phyloP scores from a whole-genome alignment of 2,113 vertebrate species.

The Cynoglossus semilaevis region DNA sequence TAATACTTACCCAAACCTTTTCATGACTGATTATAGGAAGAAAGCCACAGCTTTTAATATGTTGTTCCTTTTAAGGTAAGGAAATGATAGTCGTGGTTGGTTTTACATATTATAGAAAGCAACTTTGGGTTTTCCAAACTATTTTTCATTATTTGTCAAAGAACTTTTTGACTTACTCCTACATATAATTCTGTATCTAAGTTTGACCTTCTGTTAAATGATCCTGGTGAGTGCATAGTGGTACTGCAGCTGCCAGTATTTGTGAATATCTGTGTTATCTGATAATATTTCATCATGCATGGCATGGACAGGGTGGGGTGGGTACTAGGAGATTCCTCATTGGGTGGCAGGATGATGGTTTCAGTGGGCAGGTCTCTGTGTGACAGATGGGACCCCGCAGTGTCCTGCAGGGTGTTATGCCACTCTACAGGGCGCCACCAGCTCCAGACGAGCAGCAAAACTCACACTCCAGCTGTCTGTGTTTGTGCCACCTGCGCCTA shows the following conservation, averaged over 20 bases:
- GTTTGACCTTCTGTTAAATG: not conserved
- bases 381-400: constrained; percentile 70
- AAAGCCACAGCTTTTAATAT: too few species aligned
- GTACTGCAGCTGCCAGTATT: constrained; percentile 6
- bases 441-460: constrained; percentile 69
- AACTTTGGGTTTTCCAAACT: too few species aligned
- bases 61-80: too few species aligned
- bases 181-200: too few species aligned
- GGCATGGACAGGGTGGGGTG: constrained; percentile 39
- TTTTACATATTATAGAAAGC: too few species aligned
- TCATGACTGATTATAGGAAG: too few species aligned
- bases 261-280: constrained; percentile 9
- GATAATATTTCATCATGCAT: constrained; percentile 39
- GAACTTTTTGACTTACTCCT: too few species aligned
- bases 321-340: constrained; percentile 28
- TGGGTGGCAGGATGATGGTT: constrained; percentile 25
- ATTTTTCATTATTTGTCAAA: too few species aligned
- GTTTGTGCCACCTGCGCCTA: constrained; percentile 69
- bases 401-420: constrained; percentile 63
- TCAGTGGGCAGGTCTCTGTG: constrained; percentile 50
- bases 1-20: too few species aligned
- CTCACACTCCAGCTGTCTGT: constrained; percentile 72
- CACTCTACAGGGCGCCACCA: constrained; percentile 67
- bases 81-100: too few species aligned
- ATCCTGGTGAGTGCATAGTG: not conserved